phyloP scores from a whole-genome alignment of 2,888 invertebrate genomes.

The Onthophagus sagittarius region DNA sequence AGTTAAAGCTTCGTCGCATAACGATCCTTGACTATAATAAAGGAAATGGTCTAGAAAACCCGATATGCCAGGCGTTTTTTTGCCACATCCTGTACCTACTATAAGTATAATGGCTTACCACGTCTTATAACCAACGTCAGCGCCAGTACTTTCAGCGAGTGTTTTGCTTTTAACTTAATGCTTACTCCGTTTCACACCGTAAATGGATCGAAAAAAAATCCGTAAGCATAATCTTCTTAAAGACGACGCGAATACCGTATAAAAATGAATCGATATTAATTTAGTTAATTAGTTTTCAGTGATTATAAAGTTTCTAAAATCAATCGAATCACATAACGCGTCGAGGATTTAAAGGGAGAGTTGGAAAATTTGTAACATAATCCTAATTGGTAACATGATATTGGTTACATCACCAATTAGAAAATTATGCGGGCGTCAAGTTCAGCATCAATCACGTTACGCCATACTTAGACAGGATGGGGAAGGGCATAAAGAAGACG shows the following conservation, averaged over 20 bases:
- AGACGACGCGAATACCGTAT: background rate
- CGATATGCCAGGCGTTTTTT: background rate
- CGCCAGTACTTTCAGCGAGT: background rate
- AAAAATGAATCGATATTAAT: too few species aligned
- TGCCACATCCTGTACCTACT: background rate
- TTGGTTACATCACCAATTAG: background rate
- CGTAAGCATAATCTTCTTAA: background rate
- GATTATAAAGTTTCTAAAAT: background rate
- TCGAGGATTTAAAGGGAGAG: background rate
- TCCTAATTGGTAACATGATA: background rate
- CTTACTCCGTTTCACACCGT: background rate
- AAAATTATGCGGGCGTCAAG: background rate
- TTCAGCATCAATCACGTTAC: background rate
- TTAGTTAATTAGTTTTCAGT: background rate
- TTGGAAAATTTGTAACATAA: background rate
- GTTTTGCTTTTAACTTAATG: background rate
- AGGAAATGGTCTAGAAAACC: background rate
- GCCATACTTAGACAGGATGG: background rate
- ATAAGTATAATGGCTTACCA: background rate
- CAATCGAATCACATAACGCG: background rate
- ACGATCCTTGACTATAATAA: background rate
- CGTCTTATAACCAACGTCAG: background rate
- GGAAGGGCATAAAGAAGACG: background rate
- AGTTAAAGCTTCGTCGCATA: background rate
- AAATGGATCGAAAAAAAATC: background rate